Conservation (phyloP, 2,113 vertebrate genomes). For the Scopus umbretta region DNA sequence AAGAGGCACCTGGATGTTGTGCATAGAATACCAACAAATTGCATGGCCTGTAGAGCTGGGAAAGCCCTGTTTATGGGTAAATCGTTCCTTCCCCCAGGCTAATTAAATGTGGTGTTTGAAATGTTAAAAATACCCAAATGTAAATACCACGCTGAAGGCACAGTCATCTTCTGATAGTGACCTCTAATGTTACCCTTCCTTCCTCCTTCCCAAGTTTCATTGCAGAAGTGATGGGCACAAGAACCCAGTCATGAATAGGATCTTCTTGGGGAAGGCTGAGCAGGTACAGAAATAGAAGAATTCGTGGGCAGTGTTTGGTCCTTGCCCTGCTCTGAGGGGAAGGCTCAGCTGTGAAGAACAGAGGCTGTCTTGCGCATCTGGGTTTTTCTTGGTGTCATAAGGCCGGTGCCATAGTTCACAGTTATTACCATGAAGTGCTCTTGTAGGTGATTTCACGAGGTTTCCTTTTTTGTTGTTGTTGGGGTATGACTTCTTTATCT, state of each 20-base stretch:
- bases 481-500: not conserved
- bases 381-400: not conserved
- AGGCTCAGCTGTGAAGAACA: not conserved
- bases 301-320: rapidly evolving
- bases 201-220: not conserved
- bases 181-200: not conserved
- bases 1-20: not conserved
- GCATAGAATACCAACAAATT: not conserved
- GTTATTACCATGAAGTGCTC: rapidly evolving
- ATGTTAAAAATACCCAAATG: not conserved
- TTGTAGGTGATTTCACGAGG: rapidly evolving
- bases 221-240: not conserved
- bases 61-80: not conserved
- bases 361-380: rapidly evolving
- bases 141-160: not conserved
- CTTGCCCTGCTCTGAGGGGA: not conserved
- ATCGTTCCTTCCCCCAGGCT: not conserved
- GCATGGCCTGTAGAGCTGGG: not conserved
- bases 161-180: not conserved
- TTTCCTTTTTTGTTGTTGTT: not conserved
- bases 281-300: not conserved
- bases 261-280: not conserved
- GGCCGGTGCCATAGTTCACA: rapidly evolving
- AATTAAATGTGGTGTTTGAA: not conserved
- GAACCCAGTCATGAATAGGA: rapidly evolving